Base-by-base conservation (phyloP, 1,140 invertebrate species). In the Apolygus lucorum region DNA sequence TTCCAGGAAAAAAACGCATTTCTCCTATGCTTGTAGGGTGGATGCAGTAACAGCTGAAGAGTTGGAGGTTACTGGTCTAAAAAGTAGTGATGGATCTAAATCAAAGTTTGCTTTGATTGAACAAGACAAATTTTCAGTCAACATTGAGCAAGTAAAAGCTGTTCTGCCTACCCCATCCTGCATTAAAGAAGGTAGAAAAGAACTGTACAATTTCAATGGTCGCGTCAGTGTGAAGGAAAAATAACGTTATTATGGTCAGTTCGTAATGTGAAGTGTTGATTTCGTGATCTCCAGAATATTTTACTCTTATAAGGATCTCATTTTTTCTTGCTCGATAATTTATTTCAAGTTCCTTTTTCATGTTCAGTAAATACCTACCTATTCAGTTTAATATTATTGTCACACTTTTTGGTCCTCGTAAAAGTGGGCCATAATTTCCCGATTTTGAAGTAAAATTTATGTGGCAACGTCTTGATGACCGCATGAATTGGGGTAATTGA, bases 1-100 rank as follows among this genome's bases (percentile, higher is more conserved):
- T 67, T 29, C 29, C n/a, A 27, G 65, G 26, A 67, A 67, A 14
- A 67, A 67, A 62, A 62, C 54, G 4, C 34, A 42, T 17, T 42
- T 42, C 34, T 42, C 4, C 17, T 42, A 42, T 42, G 34, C 17
- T 42, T 42, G 34, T 42, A 42, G 34, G 17, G 34, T 42, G 34
- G 34, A 42, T 42, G 17, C 34, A 42, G 34, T 42, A 8, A 17
- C 4, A 42, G 4, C 34, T 8, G 34, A 42, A 8, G 34, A 42
- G 34, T 42, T 42, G 34, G 34, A 42, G 34, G 34, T 42, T 42
- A 42, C 34, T 42, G 34, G 34, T 8, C 34, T 42, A 42, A 42
- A 42, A 42, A 42, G 34, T 42, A 42, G 4, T 42, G 34, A n/a
- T n/a, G n/a, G n/a, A 8, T 42, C 34, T 42, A 42, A 42, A 42